Evolutionary conservation across 92 coral and sea anemone species (phyloP), one percentile per base, ranked within the genome.

Genomic region (Epizoanthus illoricatus): DNA sequence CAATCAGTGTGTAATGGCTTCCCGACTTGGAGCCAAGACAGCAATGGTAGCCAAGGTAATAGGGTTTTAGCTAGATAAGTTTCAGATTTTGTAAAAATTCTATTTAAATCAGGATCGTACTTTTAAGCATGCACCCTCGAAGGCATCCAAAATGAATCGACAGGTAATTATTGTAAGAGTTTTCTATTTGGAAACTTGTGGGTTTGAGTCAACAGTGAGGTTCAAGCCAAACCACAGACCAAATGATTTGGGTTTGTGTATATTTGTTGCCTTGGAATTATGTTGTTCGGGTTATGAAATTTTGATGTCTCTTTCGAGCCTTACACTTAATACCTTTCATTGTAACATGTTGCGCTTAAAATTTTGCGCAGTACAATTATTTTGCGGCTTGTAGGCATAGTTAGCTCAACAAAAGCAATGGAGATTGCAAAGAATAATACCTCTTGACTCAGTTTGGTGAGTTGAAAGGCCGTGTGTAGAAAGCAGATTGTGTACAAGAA

Each of bases 11-110:
- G 92, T 97, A 23, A 97, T 97, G 99, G 99, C 99, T 21, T 94
- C 99, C 65, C 89, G 98, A n/a, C 90, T 97, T 12, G 99, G 99
- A 60, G 97, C 98, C 41, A 94, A 97, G 62, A 91, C 96, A 33
- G 98, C 99, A 28, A 97, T 97, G 99, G 92, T 97, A 58, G 99
- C 98, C 21, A 97, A 97, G 91, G 99, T 94, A 86, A 88, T 95
- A 73, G 43, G 10, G 28, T 16, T 19, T 15, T 7, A 36, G 8
- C 23, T 17, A 23, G 45, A 57, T 49, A 59, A 8, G 36, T 15
- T 55, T 58, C 49, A 7, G 7, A 24, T 58, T n/a, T 69, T n/a
- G 58, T 6, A 1, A 18, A 4, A 0, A 6, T 66, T 36, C 7
- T 42, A n/a, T 71, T 24, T 24, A 60, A 63, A 60, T 23, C 57